Evolutionary conservation across 2,113 vertebrate species (phyloP), one percentile per base, ranked within the genome.

Genomic region (Pelodiscus sinensis): DNA sequence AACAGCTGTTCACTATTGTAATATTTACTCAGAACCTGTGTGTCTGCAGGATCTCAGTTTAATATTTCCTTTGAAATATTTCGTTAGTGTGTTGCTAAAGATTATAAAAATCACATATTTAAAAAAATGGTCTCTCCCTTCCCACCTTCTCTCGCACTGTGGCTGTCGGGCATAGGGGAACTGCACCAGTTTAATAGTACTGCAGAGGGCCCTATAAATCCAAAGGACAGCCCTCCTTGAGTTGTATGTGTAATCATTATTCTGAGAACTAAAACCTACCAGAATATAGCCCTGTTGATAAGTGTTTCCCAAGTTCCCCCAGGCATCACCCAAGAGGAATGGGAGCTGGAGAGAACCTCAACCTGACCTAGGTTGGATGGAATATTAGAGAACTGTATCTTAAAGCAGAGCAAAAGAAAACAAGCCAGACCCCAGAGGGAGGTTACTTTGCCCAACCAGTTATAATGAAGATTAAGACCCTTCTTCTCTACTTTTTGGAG

Each of bases 361-460:
- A 6, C 35, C 44, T 29, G 62, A 79, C 4, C 21, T 22, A 16
- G 15, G 8, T 8, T 2, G 35, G 44, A 19, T 22, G 29, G 51
- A 16, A 84, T 44, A 6, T 57, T 85, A 57, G 31, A 1, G 2
- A 62, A 57, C 4, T 9, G 57, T 86, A 44, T 50, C 50, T 58
- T 78, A 54, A 29, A 22, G 24, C 25, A 82, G 83, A 87, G 55
- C 98, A 98, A 93, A 99, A 98, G 94, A 98, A 98, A 22, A 99
- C 97, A 88, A 99, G 96, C 10, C 98, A 98, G 10, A 98, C 98
- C 82, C 98, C 98, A 85, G 98, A 99, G 12, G 98, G 98, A 35
- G 98, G 98, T 94, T n/a, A 68, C 31, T 35, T 99, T 99, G 31
- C 98, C 98, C 44, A 92, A 27, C 13, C 55, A 58, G 14, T 52